Conservation (phyloP, 2,888 invertebrate genomes). For the Sarcophaga variegata region DNA sequence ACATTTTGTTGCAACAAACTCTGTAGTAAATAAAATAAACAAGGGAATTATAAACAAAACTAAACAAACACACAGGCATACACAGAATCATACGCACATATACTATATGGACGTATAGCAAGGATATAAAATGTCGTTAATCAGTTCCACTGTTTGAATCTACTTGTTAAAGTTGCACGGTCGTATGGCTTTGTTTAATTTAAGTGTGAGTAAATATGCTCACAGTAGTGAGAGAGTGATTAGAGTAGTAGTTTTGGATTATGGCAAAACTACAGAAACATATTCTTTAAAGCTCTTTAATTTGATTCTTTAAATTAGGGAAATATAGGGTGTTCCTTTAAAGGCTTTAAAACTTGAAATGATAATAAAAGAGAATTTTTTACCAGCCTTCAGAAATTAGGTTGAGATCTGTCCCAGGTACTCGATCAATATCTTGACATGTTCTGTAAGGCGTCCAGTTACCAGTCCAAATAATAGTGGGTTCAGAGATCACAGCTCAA, state of each 20-base stretch:
- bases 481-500: too few relatives aligned
- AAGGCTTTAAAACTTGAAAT: too few relatives aligned
- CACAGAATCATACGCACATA: background rate
- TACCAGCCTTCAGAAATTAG: too few relatives aligned
- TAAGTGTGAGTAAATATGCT: background rate
- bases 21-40: background rate
- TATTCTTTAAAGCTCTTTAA: too few relatives aligned
- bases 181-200: conserved; percentile 1
- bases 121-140: conserved; percentile 14
- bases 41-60: background rate
- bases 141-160: conserved; percentile 32
- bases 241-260: background rate
- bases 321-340: too few relatives aligned
- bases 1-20: conserved; percentile 16
- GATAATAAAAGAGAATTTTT: too few relatives aligned
- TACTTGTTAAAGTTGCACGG: background rate
- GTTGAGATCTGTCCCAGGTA: too few relatives aligned
- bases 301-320: too few relatives aligned
- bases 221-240: background rate
- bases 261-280: conserved; percentile 12
- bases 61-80: background rate
- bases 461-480: too few relatives aligned
- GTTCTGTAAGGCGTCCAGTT: too few relatives aligned
- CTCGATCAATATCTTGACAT: too few relatives aligned
- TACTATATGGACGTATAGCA: background rate